Evolutionary conservation across 2,797 vertebrate genomes (phyloP).

Genomic region (Australoheros facetus): DNA sequence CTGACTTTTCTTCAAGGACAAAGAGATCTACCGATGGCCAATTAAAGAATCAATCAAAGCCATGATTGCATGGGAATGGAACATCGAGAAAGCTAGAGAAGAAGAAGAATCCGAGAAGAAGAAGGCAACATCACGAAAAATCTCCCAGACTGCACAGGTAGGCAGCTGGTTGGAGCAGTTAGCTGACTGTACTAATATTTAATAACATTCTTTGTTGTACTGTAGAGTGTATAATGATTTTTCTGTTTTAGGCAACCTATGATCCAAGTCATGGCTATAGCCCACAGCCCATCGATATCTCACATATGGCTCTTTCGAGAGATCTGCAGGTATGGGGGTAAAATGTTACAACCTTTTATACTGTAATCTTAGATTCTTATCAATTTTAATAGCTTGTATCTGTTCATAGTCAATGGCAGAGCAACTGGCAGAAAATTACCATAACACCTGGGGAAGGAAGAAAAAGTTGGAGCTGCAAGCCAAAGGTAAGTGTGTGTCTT

Average conservation of each 20-base stretch:
- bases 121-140: conserved; percentile 85
- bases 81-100: conserved; percentile 90
- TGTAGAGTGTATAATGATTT: background rate
- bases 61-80: conserved; percentile 98
- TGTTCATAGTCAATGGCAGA: conserved; percentile 93
- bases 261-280: conserved; percentile 93
- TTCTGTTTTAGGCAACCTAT: conserved; percentile 82
- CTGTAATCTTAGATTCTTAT: background rate
- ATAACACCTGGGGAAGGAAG: conserved; percentile 98
- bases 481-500: conserved; percentile 82
- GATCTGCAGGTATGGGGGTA: conserved; percentile 87
- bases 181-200: background rate
- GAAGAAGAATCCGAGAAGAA: conserved; percentile 91
- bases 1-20: conserved; percentile 82
- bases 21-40: conserved; percentile 97
- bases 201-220: background rate
- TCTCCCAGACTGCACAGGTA: conserved; percentile 94
- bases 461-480: conserved; percentile 92
- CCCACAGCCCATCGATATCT: conserved; percentile 90
- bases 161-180: background rate
- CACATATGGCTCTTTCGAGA: conserved; percentile 89
- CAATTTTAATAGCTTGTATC: conserved; percentile 8
- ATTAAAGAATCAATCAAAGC: conserved; percentile 97
- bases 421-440: conserved; percentile 95
- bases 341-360: background rate